Evolutionary conservation across 1,140 invertebrate genomes (phyloP), one percentile per base, ranked within the genome.

Genomic region (Caenorhabditis remanei): DNA sequence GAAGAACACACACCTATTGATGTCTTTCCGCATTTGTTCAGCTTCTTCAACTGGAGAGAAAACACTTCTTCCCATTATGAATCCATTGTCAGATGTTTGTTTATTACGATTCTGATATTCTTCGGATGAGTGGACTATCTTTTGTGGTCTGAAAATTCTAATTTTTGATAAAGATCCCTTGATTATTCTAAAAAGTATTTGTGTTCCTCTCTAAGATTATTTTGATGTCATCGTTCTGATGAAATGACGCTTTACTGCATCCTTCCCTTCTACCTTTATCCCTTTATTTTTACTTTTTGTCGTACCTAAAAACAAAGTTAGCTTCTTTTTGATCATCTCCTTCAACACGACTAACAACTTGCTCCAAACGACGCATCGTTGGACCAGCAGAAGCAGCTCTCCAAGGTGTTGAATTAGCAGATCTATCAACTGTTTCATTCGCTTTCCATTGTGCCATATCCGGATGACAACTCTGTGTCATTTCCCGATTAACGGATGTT

Each of bases 31-130:
- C 87, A 88, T 87, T 83, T 67, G 50, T 63, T 88, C 87, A 11
- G 87, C 87, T 67, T 88, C 87, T 46, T 88, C 87, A 14, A 88
- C 40, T 55, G 87, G 87, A 46, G 56, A 83, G 82, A 87, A 87
- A 11, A 88, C 87, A 58, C 85, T 87, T 75, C 85, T 75, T 21
- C 87, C 87, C 87, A 88, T 88, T 67, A 86, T 79, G 32, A 86
- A 86, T n/a, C 71, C 79, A 43, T 40, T 58, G 46, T 86, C 85
- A 19, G 71, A 41, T 11, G 46, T 21, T 50, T 48, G 71, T 50
- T 79, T 79, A 14, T 79, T 79, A 50, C 71, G 46, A 50, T 79
- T 79, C 53, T 50, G 71, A 11, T 79, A 79, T 43, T 79, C 71
- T 53, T 79, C 71, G 4, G 71, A 79, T 24, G 71, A 79, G n/a